phyloP scores from a whole-genome alignment of 2,888 invertebrate genomes.

The Galerucella calmariensis region DNA sequence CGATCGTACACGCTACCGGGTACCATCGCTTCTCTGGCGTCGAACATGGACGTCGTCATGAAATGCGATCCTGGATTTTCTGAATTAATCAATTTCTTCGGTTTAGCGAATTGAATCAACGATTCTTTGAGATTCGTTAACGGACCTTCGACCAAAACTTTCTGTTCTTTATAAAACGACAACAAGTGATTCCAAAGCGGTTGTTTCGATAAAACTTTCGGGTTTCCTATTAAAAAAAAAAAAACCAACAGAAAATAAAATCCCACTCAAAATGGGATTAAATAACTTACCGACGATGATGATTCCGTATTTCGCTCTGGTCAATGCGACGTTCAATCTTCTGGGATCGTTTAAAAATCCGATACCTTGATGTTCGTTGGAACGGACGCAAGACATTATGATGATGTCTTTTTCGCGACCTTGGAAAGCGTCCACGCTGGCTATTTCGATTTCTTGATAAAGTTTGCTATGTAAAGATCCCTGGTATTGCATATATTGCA shows the following conservation, averaged over 20 bases:
- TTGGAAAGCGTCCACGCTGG: slow-evolving; percentile 99
- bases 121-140: slow-evolving; percentile 97
- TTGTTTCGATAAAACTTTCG: slow-evolving; percentile 98
- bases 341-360: slow-evolving; percentile 98
- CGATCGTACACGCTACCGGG: slow-evolving; percentile 95
- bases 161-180: slow-evolving; percentile 97
- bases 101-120: slow-evolving; percentile 96
- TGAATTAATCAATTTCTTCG: slow-evolving; percentile 93
- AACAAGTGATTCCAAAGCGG: slow-evolving; percentile 98
- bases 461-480: slow-evolving; percentile 96
- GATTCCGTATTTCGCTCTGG: slow-evolving; percentile 96
- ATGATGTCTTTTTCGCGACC: slow-evolving; percentile 99
- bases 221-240: slow-evolving; percentile 71
- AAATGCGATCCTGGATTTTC: slow-evolving; percentile 97
- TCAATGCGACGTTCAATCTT: slow-evolving; percentile 96
- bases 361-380: slow-evolving; percentile 97
- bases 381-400: slow-evolving; percentile 97
- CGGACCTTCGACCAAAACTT: slow-evolving; percentile 96
- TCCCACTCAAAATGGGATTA: slow-evolving; percentile 58
- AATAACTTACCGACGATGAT: slow-evolving; percentile 99
- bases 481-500: slow-evolving; percentile 99
- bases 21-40: slow-evolving; percentile 94
- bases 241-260: background rate
- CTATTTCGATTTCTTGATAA: slow-evolving; percentile 98
- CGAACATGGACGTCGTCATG: slow-evolving; percentile 97